Conservation (phyloP, 2,113 vertebrate species). For the Anarhynchus alexandrinus region DNA sequence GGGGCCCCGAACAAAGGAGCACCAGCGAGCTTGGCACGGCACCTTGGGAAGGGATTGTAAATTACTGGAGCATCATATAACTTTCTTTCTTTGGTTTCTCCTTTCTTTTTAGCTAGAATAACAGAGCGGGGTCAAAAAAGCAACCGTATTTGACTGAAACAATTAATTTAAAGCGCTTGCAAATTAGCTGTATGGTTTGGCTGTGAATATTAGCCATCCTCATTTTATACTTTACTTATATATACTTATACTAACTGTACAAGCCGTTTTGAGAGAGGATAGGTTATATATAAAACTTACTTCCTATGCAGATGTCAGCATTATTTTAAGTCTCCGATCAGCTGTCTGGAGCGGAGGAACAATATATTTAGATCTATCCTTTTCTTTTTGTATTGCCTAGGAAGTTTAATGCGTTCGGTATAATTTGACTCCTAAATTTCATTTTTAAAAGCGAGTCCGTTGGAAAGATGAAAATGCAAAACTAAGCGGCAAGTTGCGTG, state of each 20-base stretch:
- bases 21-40: not conserved
- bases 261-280: not conserved
- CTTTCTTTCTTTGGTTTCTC: conserved; percentile 29
- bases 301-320: not conserved
- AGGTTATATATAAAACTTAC: not conserved
- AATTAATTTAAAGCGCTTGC: conserved; percentile 16
- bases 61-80: conserved; percentile 53
- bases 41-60: conserved; percentile 52
- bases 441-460: not conserved
- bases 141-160: not conserved
- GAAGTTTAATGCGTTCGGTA: not conserved
- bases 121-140: conserved; percentile 28
- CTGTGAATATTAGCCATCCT: not conserved
- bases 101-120: conserved; percentile 36
- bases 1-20: conserved; percentile 5
- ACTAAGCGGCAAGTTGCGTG: not conserved
- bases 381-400: not conserved
- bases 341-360: not conserved
- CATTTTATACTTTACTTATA: not conserved
- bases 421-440: not conserved
- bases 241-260: too few species aligned
- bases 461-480: conserved; percentile 17
- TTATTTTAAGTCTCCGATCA: not conserved
- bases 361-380: not conserved
- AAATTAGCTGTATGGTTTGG: not conserved